A percentile compares a stretch with the other conserved stretches of the same genome.
Evolutionary conservation across 2,797 vertebrate species (phyloP).

Genomic region (Hipposideros larvatus): DNA sequence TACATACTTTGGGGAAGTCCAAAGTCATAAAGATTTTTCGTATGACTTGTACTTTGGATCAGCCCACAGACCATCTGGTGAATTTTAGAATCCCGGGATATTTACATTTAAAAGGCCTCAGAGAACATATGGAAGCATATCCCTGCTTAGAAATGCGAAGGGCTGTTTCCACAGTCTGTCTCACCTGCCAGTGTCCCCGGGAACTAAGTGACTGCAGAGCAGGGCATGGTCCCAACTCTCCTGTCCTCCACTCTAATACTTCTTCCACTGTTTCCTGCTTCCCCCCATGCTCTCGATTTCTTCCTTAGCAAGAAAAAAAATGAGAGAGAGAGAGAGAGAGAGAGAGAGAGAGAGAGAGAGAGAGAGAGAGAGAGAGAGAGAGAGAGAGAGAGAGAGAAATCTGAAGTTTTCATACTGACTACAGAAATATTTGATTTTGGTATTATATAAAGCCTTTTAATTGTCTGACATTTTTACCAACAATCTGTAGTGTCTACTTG

Average conservation of each 20-base stretch:
- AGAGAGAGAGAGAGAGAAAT: background rate
- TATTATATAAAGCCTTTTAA: background rate
- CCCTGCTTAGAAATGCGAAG: background rate
- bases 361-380: too few relatives aligned
- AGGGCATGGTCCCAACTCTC: background rate
- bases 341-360: background rate
- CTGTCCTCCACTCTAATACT: background rate
- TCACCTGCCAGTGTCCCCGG: background rate
- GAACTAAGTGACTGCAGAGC: background rate
- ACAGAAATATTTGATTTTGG: constrained; percentile 10
- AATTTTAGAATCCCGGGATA: constrained; percentile 47
- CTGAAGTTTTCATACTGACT: background rate
- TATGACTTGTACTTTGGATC: constrained; percentile 62
- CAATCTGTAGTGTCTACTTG: background rate
- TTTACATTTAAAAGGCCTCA: constrained; percentile 47
- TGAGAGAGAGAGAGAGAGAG: background rate
- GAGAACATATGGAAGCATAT: background rate
- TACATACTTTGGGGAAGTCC: background rate
- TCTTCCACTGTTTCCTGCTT: background rate
- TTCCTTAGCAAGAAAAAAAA: background rate
- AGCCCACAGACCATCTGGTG: constrained; percentile 46
- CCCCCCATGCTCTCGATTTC: background rate
- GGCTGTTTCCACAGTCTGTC: background rate
- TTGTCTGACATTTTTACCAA: background rate
- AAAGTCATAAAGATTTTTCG: constrained; percentile 51